A percentile compares a stretch with the other conserved stretches of the same genome.
These are phyloP conservation scores for Deilephila porcellus DNA, from an alignment of 2,888 invertebrate genomes.

Conservation along the genomic window DNA sequence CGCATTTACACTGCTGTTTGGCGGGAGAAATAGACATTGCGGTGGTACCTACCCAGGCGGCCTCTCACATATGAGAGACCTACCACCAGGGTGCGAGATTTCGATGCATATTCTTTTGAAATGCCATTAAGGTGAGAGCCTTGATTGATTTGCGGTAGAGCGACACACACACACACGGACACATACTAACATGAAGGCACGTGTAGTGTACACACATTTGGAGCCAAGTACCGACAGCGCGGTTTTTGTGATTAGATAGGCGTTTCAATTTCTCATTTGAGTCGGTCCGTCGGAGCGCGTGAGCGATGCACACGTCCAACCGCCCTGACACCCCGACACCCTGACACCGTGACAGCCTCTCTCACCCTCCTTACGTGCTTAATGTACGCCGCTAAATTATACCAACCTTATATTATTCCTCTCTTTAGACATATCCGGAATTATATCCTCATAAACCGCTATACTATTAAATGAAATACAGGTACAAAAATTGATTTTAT, in stretches of 20 bases:
- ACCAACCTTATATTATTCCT: conserved; percentile 12
- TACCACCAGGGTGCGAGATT: conserved; percentile 55
- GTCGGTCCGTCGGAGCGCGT: conserved; percentile 76
- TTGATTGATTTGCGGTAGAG: conserved; percentile 48
- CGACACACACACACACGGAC: not conserved
- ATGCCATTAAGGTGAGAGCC: conserved; percentile 54
- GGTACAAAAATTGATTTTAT: too few species aligned
- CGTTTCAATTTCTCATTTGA: conserved; percentile 81
- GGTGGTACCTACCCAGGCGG: too few species aligned
- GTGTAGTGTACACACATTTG: conserved; percentile 37
- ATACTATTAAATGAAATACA: too few species aligned
- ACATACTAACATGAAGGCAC: conserved; percentile 23
- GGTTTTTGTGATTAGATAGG: conserved; percentile 66
- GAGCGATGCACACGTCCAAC: conserved; percentile 73
- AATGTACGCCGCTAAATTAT: conserved; percentile 17
- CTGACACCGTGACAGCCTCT: conserved; percentile 56
- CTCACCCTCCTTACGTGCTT: conserved; percentile 39
- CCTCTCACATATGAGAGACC: too few species aligned
- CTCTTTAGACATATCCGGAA: not conserved
- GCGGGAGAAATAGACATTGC: too few species aligned
- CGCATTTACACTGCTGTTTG: too few species aligned
- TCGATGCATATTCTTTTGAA: conserved; percentile 52
- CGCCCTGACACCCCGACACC: conserved; percentile 56
- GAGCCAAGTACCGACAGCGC: conserved; percentile 51
- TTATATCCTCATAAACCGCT: too few species aligned